Conservation (phyloP, 2,113 vertebrate species). For the Anarhynchus alexandrinus region DNA sequence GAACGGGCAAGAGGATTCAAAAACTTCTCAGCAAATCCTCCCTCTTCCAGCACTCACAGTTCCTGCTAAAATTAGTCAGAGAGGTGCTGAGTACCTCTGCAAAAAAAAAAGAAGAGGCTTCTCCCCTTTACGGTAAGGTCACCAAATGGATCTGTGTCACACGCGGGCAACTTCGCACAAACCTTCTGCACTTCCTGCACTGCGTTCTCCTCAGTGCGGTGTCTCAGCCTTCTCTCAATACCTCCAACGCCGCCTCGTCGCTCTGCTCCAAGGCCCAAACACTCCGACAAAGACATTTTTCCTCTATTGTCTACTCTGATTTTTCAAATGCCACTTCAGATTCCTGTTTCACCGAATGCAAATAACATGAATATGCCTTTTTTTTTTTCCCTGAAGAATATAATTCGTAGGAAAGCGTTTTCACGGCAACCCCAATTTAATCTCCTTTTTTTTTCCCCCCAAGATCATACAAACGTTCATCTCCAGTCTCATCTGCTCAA, state of each 20-base stretch:
- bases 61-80: background rate
- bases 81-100: background rate
- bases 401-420: background rate
- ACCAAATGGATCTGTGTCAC: background rate
- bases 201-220: fast-evolving
- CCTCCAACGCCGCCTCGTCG: background rate
- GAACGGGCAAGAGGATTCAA: background rate
- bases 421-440: background rate
- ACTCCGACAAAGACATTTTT: background rate
- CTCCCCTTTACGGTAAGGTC: background rate
- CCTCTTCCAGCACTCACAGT: background rate
- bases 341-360: background rate
- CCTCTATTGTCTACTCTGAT: background rate
- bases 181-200: background rate
- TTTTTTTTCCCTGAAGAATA: background rate
- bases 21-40: background rate
- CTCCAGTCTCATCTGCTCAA: constrained; percentile 34
- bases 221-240: background rate
- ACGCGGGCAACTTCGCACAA: background rate
- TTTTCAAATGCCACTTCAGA: constrained; percentile 17
- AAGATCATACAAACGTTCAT: background rate
- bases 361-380: background rate
- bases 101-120: background rate
- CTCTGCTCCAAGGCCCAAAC: background rate
- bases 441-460: background rate